Evolutionary conservation across 92 coral and sea anemone species (phyloP), one percentile per base, ranked within the genome.

Genomic region (Montipora capitata): DNA sequence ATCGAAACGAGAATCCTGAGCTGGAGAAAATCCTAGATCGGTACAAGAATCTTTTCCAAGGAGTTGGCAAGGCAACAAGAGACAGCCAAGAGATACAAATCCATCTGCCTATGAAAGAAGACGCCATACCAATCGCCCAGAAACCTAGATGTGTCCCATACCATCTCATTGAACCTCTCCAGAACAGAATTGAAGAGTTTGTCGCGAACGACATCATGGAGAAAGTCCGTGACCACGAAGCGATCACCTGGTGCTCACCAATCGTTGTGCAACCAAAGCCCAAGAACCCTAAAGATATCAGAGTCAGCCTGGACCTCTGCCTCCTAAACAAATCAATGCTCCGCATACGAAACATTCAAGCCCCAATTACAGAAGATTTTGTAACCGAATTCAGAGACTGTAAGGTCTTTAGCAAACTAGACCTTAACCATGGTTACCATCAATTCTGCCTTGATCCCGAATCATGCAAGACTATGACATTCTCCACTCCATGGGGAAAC

Each of bases 251-350:
- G 77, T 92, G 92, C 79, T 92, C 92, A 52, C 87, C 92, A 70
- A 86, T 92, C 10, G 90, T 83, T 38, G 90, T 92, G 59, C 87
- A 92, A 72, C 92, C 90, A n/a, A 92, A 92, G 77, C 83, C 95
- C 45, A 88, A 92, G 74, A 88, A 88, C 72, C 92, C 90, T 44
- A 84, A 83, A 48, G 92, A 92, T 63, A 92, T 88, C 82, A 85
- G 95, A 84, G 95, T 88, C 6, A 72, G 90, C 76, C 90, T 88
- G 14, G 95, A 92, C 85, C 84, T 88, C 40, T 68, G 82, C 16
- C 77, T 87, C 65, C 76, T 82, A 43, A 87, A 91, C 72, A 81
- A 91, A 77, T 91, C 89, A 76, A 91, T 91, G 91, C 62, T 68
- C 5, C 89, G 89, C 74, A 91, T 82, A 16, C 61, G 85, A 42